Percentiles rank a stretch among this genome's conserved stretches.
Evolutionary conservation across 2,888 invertebrate species (phyloP).

Genomic region (Melinaea marsaeus): DNA sequence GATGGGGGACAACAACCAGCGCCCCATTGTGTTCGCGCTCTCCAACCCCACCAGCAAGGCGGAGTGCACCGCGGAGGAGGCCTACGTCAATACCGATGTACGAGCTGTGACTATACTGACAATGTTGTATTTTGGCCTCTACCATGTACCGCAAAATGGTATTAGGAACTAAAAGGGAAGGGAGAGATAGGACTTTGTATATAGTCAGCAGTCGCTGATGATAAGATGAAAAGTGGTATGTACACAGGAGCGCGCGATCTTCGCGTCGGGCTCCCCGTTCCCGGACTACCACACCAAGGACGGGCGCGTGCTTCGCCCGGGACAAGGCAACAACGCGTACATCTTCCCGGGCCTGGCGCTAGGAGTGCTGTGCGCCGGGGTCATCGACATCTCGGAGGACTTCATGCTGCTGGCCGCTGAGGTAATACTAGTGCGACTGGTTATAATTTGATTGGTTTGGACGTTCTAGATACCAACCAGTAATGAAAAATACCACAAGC

Average conservation of each 20-base stretch:
- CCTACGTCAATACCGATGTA: constrained; percentile 91
- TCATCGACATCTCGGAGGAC: constrained; percentile 93
- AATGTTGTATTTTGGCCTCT: no score
- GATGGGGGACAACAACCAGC: constrained; percentile 90
- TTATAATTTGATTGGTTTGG: background rate
- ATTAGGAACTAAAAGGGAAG: no score
- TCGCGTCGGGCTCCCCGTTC: constrained; percentile 98
- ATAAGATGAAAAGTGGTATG: no score
- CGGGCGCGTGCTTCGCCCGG: constrained; percentile 90
- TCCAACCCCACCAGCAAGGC: constrained; percentile 99
- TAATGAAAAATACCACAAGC: background rate
- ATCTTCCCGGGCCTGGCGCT: constrained; percentile 98
- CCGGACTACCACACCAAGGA: constrained; percentile 86
- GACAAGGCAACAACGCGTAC: constrained; percentile 99
- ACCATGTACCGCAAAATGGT: no score
- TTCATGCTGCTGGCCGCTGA: constrained; percentile 94
- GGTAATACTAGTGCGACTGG: constrained; percentile 60
- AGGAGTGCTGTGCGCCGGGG: constrained; percentile 91
- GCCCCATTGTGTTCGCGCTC: constrained; percentile 97
- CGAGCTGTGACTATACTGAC: constrained; percentile 36
- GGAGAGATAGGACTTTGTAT: no score
- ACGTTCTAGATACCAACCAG: no score
- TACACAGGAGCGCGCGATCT: constrained; percentile 89
- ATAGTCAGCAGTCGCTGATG: no score
- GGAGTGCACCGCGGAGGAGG: constrained; percentile 99